Base-by-base conservation (phyloP, 2,113 vertebrate species). In the Sarotherodon lohbergeri region DNA sequence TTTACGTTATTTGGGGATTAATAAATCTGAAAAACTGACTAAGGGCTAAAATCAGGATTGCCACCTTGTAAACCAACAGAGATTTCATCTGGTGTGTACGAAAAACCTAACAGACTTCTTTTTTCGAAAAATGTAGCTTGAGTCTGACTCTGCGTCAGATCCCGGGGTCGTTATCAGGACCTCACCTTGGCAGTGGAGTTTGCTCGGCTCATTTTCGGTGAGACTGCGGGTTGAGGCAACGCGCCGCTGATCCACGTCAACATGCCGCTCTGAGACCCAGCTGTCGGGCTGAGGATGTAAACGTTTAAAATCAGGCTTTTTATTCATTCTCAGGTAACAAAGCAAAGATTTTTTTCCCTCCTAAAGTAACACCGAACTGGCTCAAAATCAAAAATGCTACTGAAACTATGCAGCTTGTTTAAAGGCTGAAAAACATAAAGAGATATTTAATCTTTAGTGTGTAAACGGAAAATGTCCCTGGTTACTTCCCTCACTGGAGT, bases 231-330 rank as follows among this genome's bases (percentile, higher is more conserved):
- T 22, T 96, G 94, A 24, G 96, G 96, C n/a, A 96, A 84, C n/a
- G 94, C 91, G 19, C 68, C 90, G 79, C 88, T 92, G 84, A 96
- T 93, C 96, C 96, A 96, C 1, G 48, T 91, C 84, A 97, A 39
- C 39, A 96, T 86, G 1, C 92, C 71, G 3, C 73, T 19, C 86
- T 93, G 93, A 63, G 86, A 54, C 32, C 88, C 89, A 12, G 48
- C 29, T 1, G 3, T 9, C 0, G 84, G 78, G 9, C 90, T 90
- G 87, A 13, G 5, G 34, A 89, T 0, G 41, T 5, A 50, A 46
- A 55, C 4, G 71, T 29, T 76, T 50, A 76, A 50, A 29, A 29
- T 76, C 9, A 76, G 68, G 41, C 41, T 76, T 76, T 76, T 48
- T 76, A 48, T 76, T 76, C 41, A 76, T 14, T 27, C 14, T 76